A percentile compares a stretch with the other conserved stretches of the same genome.
phyloP scores from a whole-genome alignment of 2,888 invertebrate genomes.

The Allolobophora icterica region DNA sequence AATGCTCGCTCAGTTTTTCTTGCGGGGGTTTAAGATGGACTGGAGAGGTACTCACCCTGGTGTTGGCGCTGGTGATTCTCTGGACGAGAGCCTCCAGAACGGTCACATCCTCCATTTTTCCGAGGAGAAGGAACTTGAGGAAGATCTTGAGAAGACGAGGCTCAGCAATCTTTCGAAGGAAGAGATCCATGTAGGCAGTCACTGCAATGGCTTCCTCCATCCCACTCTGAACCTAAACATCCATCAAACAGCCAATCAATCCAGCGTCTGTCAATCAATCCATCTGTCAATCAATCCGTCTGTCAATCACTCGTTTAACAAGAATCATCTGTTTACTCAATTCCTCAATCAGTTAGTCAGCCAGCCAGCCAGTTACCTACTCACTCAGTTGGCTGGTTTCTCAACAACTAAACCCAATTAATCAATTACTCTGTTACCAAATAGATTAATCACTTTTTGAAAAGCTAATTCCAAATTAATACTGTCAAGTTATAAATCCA shows the following conservation, averaged over 20 bases:
- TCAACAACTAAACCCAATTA: too few relatives aligned
- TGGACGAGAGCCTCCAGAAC: conserved; percentile 83
- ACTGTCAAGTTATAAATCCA: too few relatives aligned
- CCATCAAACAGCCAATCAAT: not conserved
- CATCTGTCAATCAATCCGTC: not conserved
- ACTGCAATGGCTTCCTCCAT: conserved; percentile 88
- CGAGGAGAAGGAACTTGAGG: conserved; percentile 79
- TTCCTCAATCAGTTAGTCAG: not conserved
- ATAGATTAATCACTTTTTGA: too few relatives aligned
- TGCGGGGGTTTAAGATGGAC: not conserved
- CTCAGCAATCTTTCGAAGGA: conserved; percentile 84
- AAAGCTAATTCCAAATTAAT: too few relatives aligned
- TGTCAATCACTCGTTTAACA: not conserved
- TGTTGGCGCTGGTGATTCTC: conserved; percentile 73
- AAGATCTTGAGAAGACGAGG: conserved; percentile 82
- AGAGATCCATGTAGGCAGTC: conserved; percentile 89
- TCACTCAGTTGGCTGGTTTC: too few relatives aligned
- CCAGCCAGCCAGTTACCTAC: too few relatives aligned
- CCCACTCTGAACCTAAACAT: conserved; percentile 74
- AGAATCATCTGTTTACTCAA: too few relatives aligned
- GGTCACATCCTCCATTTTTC: conserved; percentile 82
- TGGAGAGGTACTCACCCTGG: conserved; percentile 27
- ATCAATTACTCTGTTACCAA: too few relatives aligned
- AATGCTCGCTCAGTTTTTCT: too few relatives aligned
- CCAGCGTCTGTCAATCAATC: not conserved